Evolutionary conservation across 2,888 invertebrate genomes (phyloP).

Genomic region (Drosophila setosimentum): DNA sequence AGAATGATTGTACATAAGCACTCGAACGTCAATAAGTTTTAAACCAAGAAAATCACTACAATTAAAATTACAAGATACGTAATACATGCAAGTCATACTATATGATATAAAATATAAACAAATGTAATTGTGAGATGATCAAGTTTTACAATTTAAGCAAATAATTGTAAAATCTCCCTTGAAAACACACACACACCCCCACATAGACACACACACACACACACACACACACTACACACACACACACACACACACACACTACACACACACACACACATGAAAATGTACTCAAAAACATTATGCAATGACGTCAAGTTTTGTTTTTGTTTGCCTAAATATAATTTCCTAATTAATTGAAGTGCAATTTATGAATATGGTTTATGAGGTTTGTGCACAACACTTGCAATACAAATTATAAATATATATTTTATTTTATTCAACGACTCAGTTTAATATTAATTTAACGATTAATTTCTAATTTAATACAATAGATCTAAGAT

Average conservation of each 20-base stretch:
- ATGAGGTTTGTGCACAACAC: conserved; percentile 14
- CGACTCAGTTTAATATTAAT: conserved; percentile 54
- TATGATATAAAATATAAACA: conserved; percentile 20
- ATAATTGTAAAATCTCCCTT: conserved; percentile 17
- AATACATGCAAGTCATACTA: conserved; percentile 65
- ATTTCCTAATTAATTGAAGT: conserved; percentile 43
- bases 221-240: conserved; percentile 25
- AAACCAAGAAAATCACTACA: conserved; percentile 27
- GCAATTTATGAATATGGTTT: conserved; percentile 52
- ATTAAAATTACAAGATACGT: conserved; percentile 59
- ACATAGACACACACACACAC: neutral
- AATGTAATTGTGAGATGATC: conserved; percentile 7
- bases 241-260: neutral
- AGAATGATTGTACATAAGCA: conserved; percentile 26
- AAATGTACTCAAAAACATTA: conserved; percentile 54
- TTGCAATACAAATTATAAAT: conserved; percentile 31
- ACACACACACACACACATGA: conserved; percentile 23
- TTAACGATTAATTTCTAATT: conserved; percentile 16
- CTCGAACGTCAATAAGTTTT: conserved; percentile 47
- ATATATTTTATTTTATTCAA: conserved; percentile 43
- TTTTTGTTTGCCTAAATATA: conserved; percentile 27
- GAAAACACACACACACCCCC: conserved; percentile 19
- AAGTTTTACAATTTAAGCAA: conserved; percentile 38
- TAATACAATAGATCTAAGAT: conserved; percentile 22
- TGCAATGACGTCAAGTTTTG: conserved; percentile 21